Conservation (phyloP, 2,113 vertebrate species). For the Megaceryle maxima region DNA sequence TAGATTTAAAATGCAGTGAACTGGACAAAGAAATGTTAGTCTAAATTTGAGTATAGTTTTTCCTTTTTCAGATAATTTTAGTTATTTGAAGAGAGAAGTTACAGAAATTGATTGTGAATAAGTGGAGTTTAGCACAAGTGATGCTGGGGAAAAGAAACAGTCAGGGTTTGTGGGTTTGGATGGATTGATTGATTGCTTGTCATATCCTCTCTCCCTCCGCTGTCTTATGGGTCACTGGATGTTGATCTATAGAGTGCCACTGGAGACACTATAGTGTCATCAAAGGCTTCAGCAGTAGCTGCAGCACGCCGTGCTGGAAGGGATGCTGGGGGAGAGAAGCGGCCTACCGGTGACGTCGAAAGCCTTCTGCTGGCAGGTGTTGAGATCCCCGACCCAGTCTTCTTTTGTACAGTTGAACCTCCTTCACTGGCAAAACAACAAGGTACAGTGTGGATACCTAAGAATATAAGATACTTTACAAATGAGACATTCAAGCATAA, state of each 20-base stretch:
- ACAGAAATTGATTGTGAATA: not conserved
- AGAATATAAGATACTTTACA: not conserved
- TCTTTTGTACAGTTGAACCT: conserved; percentile 98
- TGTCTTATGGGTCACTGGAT: not conserved
- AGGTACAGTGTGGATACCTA: conserved; percentile 65
- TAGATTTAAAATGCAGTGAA: not conserved
- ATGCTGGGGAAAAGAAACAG: not conserved
- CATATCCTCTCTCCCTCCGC: not conserved
- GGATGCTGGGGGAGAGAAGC: conserved; percentile 28
- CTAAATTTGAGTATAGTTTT: not conserved
- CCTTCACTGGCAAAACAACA: conserved; percentile 89
- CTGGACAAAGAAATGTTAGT: not conserved
- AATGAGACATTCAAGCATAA: not conserved
- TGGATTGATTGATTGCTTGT: not conserved
- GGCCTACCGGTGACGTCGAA: not conserved
- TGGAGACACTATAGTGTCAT: conserved; percentile 93
- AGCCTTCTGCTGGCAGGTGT: conserved; percentile 87
- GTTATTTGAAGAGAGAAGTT: not conserved
- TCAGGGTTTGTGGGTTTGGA: not conserved
- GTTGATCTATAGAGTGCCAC: conserved; percentile 84
- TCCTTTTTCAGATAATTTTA: not conserved
- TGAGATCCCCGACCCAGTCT: conserved; percentile 95
- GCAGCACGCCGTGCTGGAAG: conserved; percentile 74
- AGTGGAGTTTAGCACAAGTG: not conserved
- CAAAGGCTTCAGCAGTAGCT: conserved; percentile 84